phyloP scores from a whole-genome alignment of 2,797 vertebrate genomes.

The Micropoecilia bifurca region DNA sequence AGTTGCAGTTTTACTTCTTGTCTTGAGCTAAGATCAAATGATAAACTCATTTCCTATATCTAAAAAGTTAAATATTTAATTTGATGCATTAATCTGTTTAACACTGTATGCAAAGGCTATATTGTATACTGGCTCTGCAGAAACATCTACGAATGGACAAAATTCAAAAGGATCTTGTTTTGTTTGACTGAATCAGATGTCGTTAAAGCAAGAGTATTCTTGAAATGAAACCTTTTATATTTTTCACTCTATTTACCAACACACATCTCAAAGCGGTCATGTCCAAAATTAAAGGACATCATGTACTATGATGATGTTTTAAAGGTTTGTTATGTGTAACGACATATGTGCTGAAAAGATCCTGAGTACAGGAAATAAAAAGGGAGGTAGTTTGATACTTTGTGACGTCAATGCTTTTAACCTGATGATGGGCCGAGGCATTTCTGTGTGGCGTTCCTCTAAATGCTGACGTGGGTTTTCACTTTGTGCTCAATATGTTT shows the following conservation, averaged over 20 bases:
- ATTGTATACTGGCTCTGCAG: background rate
- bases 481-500: background rate
- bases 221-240: background rate
- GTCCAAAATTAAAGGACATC: background rate
- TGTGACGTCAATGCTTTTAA: background rate
- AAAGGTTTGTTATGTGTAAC: background rate
- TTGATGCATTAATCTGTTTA: background rate
- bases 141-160: background rate
- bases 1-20: background rate
- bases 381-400: constrained; percentile 1
- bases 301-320: background rate
- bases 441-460: background rate
- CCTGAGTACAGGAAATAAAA: background rate
- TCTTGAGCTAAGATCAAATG: background rate
- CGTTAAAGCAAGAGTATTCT: no score
- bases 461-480: background rate
- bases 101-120: background rate
- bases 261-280: background rate
- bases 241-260: background rate
- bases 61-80: background rate
- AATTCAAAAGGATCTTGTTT: background rate
- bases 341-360: background rate
- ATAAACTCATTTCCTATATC: background rate
- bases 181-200: background rate
- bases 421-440: background rate